Percentiles rank a stretch among this genome's conserved stretches.
These are phyloP conservation scores for Smittia sp. DNA, from an alignment of 2,888 invertebrate genomes.

Conservation along the genomic window DNA sequence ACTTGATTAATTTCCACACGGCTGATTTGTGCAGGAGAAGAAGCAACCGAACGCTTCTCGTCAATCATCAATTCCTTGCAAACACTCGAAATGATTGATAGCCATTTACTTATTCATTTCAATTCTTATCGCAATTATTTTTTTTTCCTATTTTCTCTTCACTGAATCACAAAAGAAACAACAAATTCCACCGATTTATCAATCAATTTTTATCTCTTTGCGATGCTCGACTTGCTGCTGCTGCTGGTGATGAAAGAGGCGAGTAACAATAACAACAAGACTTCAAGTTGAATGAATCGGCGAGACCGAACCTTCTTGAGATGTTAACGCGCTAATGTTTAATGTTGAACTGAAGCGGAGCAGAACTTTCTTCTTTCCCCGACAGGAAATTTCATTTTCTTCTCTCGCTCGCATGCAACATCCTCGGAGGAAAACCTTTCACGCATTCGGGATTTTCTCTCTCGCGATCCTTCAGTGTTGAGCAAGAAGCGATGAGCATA, in stretches of 20 bases:
- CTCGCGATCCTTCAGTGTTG: conserved; percentile 5
- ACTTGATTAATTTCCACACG: conserved; percentile 36
- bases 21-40: background rate
- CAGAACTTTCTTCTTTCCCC: background rate
- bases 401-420: background rate
- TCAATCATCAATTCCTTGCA: background rate
- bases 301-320: conserved; percentile 3
- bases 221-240: background rate
- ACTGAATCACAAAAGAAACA: background rate
- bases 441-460: background rate
- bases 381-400: conserved; percentile 4
- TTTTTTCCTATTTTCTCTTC: background rate
- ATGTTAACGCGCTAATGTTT: conserved; percentile 36
- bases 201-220: background rate
- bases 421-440: conserved; percentile 16
- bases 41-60: background rate
- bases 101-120: background rate
- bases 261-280: background rate
- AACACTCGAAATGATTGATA: background rate
- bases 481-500: background rate
- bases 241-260: background rate
- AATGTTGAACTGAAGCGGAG: conserved; percentile 32
- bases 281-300: background rate
- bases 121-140: background rate
- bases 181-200: conserved; percentile 16